These are phyloP conservation scores for Pandemis heparana DNA, from an alignment of 2,888 invertebrate genomes.

Conservation along the genomic window DNA sequence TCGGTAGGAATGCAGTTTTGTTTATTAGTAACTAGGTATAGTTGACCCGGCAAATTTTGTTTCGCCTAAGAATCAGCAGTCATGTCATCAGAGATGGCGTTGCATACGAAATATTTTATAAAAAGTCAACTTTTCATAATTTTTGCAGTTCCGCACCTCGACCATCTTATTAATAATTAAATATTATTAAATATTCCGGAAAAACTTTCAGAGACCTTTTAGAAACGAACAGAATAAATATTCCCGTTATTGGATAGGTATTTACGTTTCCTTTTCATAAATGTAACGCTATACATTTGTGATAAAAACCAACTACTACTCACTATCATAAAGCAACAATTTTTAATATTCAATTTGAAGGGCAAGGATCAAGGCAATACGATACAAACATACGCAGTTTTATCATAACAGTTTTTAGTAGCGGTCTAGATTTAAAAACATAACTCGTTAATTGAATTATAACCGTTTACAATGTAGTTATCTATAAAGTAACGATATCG, in stretches of 20 bases:
- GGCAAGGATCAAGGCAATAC: neutral
- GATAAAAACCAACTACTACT: neutral
- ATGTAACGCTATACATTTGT: neutral
- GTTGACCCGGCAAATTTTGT: too few relatives aligned
- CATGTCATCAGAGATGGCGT: too few relatives aligned
- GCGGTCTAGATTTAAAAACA: conserved; percentile 8
- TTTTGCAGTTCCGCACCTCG: too few relatives aligned
- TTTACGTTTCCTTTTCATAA: neutral
- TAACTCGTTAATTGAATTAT: conserved; percentile 9
- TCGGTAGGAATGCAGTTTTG: conserved; percentile 29
- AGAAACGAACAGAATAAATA: too few relatives aligned
- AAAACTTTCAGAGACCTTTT: too few relatives aligned
- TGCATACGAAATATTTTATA: too few relatives aligned
- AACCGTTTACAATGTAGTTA: conserved; percentile 7
- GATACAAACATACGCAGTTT: neutral
- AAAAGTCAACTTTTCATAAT: too few relatives aligned
- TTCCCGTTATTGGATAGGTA: too few relatives aligned
- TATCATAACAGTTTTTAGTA: conserved; percentile 12
- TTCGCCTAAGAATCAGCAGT: too few relatives aligned
- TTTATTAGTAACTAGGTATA: neutral
- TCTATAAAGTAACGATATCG: conserved; percentile 7
- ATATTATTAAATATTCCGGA: too few relatives aligned
- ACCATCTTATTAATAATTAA: too few relatives aligned
- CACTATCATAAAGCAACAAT: neutral
- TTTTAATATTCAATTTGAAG: neutral